Conservation (phyloP, 2,888 invertebrate genomes). For the Chironomus riparius region DNA sequence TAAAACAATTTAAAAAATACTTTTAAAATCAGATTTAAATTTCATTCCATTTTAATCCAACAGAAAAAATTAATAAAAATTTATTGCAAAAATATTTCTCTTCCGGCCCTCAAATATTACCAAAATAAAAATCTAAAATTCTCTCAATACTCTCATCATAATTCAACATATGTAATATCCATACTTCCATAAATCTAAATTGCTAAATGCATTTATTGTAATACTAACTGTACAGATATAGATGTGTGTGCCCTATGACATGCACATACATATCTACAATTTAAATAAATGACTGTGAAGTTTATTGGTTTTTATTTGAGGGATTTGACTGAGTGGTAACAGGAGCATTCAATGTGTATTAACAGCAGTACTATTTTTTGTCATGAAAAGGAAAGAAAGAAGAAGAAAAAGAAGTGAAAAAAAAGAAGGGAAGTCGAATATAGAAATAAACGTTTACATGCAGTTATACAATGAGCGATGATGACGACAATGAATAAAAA, state of each 20-base stretch:
- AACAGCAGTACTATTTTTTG: not conserved
- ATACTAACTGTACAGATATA: not conserved
- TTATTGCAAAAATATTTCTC: too few species aligned
- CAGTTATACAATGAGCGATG: not conserved
- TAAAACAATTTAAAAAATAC: too few species aligned
- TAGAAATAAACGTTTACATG: not conserved
- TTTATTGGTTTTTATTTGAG: not conserved
- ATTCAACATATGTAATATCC: too few species aligned
- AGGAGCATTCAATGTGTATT: not conserved
- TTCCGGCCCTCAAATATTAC: too few species aligned
- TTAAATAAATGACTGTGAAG: not conserved
- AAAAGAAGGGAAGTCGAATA: not conserved
- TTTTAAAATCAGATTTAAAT: too few species aligned
- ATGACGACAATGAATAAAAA: not conserved
- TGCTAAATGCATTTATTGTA: too few species aligned
- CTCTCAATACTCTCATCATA: too few species aligned
- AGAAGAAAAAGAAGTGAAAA: not conserved
- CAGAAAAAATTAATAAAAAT: too few species aligned
- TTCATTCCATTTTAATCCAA: too few species aligned
- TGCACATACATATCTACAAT: too few species aligned
- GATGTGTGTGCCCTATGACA: not conserved
- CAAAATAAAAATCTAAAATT: not conserved
- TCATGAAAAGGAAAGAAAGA: too few species aligned
- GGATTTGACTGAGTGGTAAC: not conserved
- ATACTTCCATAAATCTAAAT: too few species aligned